phyloP scores from a whole-genome alignment of 2,113 vertebrate genomes.

The Plotosus lineatus region DNA sequence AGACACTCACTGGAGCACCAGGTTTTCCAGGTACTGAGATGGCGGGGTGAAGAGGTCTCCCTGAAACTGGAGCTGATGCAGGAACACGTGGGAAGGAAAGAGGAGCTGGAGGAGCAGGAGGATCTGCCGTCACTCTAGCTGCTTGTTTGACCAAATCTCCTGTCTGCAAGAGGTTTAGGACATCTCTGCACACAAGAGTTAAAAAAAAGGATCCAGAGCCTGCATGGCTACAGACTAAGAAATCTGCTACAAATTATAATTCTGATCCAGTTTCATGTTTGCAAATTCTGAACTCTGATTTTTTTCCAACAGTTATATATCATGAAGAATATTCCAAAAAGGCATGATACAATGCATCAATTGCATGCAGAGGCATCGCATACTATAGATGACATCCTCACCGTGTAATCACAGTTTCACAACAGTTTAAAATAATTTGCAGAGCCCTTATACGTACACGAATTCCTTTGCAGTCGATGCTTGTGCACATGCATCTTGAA shows the following conservation, averaged over 20 bases:
- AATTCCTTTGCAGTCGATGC: too few relatives aligned
- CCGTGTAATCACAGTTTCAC: too few relatives aligned
- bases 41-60: slow-evolving; percentile 67
- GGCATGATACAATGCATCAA: not conserved
- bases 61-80: slow-evolving; percentile 36
- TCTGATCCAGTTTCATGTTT: not conserved
- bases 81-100: slow-evolving; percentile 33
- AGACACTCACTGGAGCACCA: slow-evolving; percentile 74
- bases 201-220: not conserved
- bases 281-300: not conserved
- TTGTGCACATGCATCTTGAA: too few relatives aligned
- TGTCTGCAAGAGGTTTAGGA: slow-evolving; percentile 81
- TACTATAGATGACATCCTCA: too few relatives aligned
- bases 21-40: slow-evolving; percentile 83
- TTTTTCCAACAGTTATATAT: not conserved
- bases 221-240: not conserved
- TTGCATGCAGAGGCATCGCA: not conserved
- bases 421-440: too few relatives aligned
- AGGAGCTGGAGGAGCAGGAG: slow-evolving; percentile 49
- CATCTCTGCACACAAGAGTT: slow-evolving; percentile 76
- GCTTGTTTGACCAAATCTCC: slow-evolving; percentile 15
- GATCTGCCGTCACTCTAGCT: slow-evolving; percentile 36
- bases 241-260: not conserved
- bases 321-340: not conserved
- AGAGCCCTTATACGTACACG: too few relatives aligned